phyloP scores from a whole-genome alignment of 1,140 invertebrate genomes.

The Rhagoletis zephyria region DNA sequence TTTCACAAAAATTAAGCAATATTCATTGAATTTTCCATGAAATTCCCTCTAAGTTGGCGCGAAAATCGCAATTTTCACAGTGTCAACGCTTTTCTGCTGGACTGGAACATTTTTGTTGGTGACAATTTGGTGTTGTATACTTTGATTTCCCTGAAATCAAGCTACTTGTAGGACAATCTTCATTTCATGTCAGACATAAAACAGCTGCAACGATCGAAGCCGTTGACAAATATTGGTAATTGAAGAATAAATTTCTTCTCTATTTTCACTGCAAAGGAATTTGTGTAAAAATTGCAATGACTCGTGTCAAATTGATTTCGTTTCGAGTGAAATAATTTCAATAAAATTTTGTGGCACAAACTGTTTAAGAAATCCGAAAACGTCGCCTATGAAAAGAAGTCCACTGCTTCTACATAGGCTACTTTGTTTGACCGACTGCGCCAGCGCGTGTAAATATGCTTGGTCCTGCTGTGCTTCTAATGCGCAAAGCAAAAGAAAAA shows the following conservation, averaged over 20 bases:
- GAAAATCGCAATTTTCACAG: constrained; percentile 49
- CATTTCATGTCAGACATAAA: background rate
- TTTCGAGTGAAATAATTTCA: constrained; percentile 29
- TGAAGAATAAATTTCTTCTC: background rate
- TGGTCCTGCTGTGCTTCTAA: constrained; percentile 17
- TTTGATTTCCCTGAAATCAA: constrained; percentile 52
- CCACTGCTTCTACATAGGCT: too few species aligned
- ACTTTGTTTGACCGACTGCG: too few species aligned
- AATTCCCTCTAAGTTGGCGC: constrained; percentile 37
- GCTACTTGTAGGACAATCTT: background rate
- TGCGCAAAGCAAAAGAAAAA: constrained; percentile 3
- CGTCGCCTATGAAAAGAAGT: background rate
- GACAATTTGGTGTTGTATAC: constrained; percentile 39
- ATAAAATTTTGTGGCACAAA: constrained; percentile 40
- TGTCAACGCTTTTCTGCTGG: background rate
- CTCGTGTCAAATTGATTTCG: constrained; percentile 48
- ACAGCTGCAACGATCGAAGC: background rate
- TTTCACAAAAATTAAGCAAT: constrained; percentile 28
- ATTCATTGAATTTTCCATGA: background rate
- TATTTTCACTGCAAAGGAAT: background rate
- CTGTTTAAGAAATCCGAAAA: background rate
- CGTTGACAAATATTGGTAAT: constrained; percentile 29
- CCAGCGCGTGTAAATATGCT: background rate
- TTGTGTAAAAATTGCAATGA: constrained; percentile 11
- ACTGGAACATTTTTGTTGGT: background rate